Evolutionary conservation across 2,797 vertebrate species (phyloP), one percentile per base, ranked within the genome.

Genomic region (Orientallactaga sibirica): DNA sequence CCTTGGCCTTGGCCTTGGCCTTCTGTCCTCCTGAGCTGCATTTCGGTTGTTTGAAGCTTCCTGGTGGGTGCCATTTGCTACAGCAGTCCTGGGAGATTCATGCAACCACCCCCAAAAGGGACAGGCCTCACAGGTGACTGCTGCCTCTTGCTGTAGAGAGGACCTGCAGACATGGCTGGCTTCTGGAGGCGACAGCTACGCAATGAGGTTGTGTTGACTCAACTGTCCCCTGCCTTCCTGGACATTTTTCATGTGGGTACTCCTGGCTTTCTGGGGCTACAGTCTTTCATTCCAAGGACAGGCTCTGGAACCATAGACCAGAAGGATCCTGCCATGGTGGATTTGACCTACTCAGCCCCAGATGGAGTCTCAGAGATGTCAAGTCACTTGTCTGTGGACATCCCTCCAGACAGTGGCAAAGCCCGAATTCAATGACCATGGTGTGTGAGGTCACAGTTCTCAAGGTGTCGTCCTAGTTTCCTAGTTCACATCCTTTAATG

Each of bases 361-460:
- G 71, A 37, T 64, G 27, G 24, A 81, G 29, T 55, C 48, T 88
- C 90, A 25, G 90, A 80, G 77, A 80, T 14, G 64, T 61, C 14
- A 52, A 52, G 22, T 11, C 7, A 20, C 77, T 33, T 4, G n/a
- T 27, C 68, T 62, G 1, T 22, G 58, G 71, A 48, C 37, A 18
- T 11, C 41, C 61, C 43, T 67, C 37, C 16, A 3, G n/a, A 74
- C 52, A 22, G 14, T 0, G 12, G 43, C 9, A 41, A 86, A 0
- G 3, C 3, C 48, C 41, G 14, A n/a, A 37, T 55, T 4, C 43
- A 6, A 0, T 1, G 2, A 67, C 6, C n/a, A 4, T 7, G 41
- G 61, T 87, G 61, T 10, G 41, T 18, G 1, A 16, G 29, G 22
- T 68, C 41, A 14, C 0, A 0, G 37, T 29, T 66, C 62, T 29